phyloP scores from a whole-genome alignment of 2,797 vertebrate species.

The Leptodactylus fallax region DNA sequence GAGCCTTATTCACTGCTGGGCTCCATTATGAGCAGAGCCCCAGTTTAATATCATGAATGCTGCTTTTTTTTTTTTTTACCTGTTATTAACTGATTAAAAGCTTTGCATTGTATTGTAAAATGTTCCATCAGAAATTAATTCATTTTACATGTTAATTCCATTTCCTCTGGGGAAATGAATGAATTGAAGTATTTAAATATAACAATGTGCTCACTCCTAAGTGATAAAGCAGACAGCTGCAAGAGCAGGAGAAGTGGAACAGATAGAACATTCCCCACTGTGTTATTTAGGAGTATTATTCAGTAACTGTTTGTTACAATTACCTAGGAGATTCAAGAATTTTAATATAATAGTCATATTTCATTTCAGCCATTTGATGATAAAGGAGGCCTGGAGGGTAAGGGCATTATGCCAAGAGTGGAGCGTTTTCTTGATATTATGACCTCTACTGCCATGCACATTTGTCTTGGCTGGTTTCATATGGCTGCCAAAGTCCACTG shows the following conservation, averaged over 20 bases:
- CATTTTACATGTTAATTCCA: slow-evolving; percentile 43
- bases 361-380: slow-evolving; percentile 2
- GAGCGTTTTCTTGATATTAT: not conserved
- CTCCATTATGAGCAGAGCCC: slow-evolving; percentile 5
- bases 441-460: not conserved
- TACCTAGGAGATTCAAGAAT: slow-evolving; percentile 7
- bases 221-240: slow-evolving; percentile 19
- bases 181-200: slow-evolving; percentile 33
- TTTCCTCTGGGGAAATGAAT: slow-evolving; percentile 23
- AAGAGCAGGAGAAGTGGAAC: not conserved
- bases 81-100: slow-evolving; percentile 43
- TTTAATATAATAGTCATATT: not conserved
- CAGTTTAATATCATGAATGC: slow-evolving; percentile 1
- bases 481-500: not conserved
- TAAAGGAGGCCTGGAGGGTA: not conserved
- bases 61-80: not conserved
- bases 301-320: not conserved
- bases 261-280: slow-evolving; percentile 22
- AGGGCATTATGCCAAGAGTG: too few relatives aligned
- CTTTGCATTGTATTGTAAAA: slow-evolving; percentile 15
- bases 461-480: not conserved
- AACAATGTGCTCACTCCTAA: slow-evolving; percentile 20
- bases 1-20: not conserved
- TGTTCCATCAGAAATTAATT: slow-evolving; percentile 45
- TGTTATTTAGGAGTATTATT: slow-evolving; percentile 45